phyloP scores from a whole-genome alignment of 2,113 vertebrate genomes.

The Pterocles gutturalis region DNA sequence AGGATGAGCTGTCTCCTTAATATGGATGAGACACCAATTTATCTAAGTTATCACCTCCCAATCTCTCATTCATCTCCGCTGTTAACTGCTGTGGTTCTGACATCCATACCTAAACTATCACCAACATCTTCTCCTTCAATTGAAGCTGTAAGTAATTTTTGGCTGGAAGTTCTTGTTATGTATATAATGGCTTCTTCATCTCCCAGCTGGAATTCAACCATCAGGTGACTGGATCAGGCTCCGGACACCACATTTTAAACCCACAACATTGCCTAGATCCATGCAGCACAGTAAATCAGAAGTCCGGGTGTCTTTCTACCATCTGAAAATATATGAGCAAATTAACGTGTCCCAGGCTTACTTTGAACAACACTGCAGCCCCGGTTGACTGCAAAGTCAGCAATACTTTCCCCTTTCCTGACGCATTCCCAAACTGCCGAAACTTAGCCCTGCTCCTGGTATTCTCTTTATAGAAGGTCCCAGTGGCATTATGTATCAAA shows the following conservation, averaged over 20 bases:
- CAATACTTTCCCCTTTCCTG: not conserved
- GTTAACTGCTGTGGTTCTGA: constrained; percentile 61
- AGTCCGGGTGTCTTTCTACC: not conserved
- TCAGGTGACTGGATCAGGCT: not conserved
- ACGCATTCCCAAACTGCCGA: not conserved
- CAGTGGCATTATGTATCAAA: constrained; percentile 60
- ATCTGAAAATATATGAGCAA: constrained; percentile 31
- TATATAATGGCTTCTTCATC: constrained; percentile 31
- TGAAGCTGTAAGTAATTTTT: constrained; percentile 56
- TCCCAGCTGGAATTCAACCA: not conserved
- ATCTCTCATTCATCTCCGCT: constrained; percentile 61
- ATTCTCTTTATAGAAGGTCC: constrained; percentile 56
- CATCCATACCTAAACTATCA: constrained; percentile 44
- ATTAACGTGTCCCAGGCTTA: constrained; percentile 24
- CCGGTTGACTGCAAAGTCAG: constrained; percentile 30
- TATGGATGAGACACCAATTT: constrained; percentile 70
- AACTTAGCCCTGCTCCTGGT: constrained; percentile 14
- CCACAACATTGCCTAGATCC: not conserved
- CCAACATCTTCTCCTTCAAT: constrained; percentile 54
- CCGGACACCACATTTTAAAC: constrained; percentile 20
- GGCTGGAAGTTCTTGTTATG: constrained; percentile 39
- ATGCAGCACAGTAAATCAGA: not conserved
- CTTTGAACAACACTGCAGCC: not conserved
- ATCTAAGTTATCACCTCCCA: constrained; percentile 66
- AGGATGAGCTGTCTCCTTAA: constrained; percentile 67